Evolutionary conservation across 2,888 invertebrate genomes (phyloP).

Genomic region (Drosophila prostipennis): DNA sequence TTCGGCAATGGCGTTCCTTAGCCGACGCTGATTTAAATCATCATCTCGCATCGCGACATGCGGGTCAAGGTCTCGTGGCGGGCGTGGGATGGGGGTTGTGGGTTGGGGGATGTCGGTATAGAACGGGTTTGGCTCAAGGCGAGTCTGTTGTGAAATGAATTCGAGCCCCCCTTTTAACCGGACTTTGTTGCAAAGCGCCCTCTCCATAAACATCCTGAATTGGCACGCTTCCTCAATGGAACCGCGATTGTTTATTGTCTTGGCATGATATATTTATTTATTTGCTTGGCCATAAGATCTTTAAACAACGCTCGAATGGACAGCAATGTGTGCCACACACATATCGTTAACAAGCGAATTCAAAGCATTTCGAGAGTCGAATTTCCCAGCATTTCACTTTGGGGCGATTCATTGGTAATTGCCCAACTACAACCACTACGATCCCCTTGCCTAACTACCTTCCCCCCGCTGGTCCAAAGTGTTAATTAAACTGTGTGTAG

Average conservation of each 20-base stretch:
- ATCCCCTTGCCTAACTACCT: neutral
- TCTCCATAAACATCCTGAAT: neutral
- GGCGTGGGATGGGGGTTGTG: slow-evolving; percentile 5
- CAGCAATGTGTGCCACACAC: too few relatives aligned
- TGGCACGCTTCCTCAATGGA: neutral
- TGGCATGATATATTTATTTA: neutral
- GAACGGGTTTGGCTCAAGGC: slow-evolving; percentile 31
- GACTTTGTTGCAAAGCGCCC: neutral
- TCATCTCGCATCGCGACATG: slow-evolving; percentile 21
- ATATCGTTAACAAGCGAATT: too few relatives aligned
- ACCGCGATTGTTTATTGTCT: too few relatives aligned
- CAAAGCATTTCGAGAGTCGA: neutral
- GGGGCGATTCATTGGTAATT: neutral
- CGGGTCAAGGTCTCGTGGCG: slow-evolving; percentile 41
- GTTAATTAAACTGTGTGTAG: slow-evolving; percentile 66
- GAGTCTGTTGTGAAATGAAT: slow-evolving; percentile 2
- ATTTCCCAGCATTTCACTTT: slow-evolving; percentile 4
- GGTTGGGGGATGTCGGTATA: slow-evolving; percentile 1
- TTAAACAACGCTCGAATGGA: too few relatives aligned
- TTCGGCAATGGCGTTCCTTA: slow-evolving; percentile 13
- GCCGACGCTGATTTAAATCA: slow-evolving; percentile 29
- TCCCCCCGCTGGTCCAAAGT: slow-evolving; percentile 16
- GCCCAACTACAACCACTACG: too few relatives aligned
- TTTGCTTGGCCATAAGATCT: neutral
- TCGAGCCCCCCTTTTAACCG: neutral